These are phyloP conservation scores for Drosophila bipectinata DNA, from an alignment of 1,140 invertebrate genomes.

Conservation along the genomic window DNA sequence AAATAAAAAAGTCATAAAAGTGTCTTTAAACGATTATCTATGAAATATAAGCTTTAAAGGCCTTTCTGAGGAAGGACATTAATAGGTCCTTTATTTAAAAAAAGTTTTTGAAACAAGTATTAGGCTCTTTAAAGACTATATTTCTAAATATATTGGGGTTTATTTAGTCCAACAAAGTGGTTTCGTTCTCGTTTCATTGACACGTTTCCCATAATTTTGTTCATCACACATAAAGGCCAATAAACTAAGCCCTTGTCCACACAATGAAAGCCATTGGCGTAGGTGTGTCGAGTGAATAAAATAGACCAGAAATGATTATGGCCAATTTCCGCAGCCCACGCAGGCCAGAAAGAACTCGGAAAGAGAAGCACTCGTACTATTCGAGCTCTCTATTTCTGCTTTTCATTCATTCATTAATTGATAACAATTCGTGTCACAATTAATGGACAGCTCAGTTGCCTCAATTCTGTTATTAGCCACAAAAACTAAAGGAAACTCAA, in stretches of 20 bases:
- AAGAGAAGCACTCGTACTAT: background rate
- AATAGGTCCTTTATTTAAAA: background rate
- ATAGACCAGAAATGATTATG: constrained; percentile 63
- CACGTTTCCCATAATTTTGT: constrained; percentile 12
- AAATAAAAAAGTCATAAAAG: constrained; percentile 39
- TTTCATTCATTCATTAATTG: constrained; percentile 63
- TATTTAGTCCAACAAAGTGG: background rate
- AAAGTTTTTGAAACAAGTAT: background rate
- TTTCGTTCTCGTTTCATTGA: background rate
- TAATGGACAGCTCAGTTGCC: constrained; percentile 46
- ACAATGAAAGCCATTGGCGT: constrained; percentile 33
- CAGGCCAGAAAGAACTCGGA: constrained; percentile 6
- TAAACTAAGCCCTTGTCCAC: constrained; percentile 49
- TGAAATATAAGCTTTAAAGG: background rate
- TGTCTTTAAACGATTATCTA: constrained; percentile 15
- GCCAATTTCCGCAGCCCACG: constrained; percentile 60
- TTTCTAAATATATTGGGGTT: background rate
- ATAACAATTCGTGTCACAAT: constrained; percentile 76
- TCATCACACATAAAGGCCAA: constrained; percentile 37
- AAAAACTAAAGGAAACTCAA: constrained; percentile 32
- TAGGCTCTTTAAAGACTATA: background rate
- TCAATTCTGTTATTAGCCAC: constrained; percentile 47
- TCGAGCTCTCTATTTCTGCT: background rate
- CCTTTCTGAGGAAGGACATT: background rate
- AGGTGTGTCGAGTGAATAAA: constrained; percentile 74